A percentile compares a stretch with the other conserved stretches of the same genome.
phyloP scores from a whole-genome alignment of 2,797 vertebrate species.

The Anabacerthia variegaticeps region DNA sequence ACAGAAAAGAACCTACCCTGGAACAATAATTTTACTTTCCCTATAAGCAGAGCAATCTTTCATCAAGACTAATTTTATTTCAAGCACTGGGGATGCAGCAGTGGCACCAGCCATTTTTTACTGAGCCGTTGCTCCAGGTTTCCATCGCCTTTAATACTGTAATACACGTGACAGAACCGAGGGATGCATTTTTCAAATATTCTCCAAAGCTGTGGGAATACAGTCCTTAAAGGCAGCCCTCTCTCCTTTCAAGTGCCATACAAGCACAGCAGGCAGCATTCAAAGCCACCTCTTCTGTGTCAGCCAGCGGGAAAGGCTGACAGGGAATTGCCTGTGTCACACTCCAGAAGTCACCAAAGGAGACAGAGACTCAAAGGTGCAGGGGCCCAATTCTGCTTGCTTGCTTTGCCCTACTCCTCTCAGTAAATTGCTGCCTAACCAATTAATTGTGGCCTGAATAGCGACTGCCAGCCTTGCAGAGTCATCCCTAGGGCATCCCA shows the following conservation, averaged over 20 bases:
- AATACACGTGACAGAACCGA: background rate
- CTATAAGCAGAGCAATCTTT: background rate
- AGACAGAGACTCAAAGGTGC: background rate
- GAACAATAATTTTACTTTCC: slow-evolving; percentile 2
- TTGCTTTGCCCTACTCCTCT: background rate
- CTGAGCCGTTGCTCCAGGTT: background rate
- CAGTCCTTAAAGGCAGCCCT: background rate
- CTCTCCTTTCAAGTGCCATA: slow-evolving; percentile 15
- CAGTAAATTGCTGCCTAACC: background rate
- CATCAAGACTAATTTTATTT: background rate
- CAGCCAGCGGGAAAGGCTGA: slow-evolving; percentile 15
- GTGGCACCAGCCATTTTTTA: background rate
- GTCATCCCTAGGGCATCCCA: background rate
- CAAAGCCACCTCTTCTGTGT: slow-evolving; percentile 34
- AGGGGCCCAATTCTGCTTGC: background rate
- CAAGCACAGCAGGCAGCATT: slow-evolving; percentile 43
- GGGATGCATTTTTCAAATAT: background rate
- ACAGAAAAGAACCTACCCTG: background rate
- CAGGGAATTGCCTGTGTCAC: slow-evolving; percentile 27
- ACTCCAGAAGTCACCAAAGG: slow-evolving; percentile 41
- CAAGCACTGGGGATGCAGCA: background rate
- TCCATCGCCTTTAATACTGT: background rate
- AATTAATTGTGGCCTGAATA: background rate
- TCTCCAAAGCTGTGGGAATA: slow-evolving; percentile 17
- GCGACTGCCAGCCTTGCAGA: background rate